Conservation (phyloP, 2,797 vertebrate genomes). For the Myotis findleyi region DNA sequence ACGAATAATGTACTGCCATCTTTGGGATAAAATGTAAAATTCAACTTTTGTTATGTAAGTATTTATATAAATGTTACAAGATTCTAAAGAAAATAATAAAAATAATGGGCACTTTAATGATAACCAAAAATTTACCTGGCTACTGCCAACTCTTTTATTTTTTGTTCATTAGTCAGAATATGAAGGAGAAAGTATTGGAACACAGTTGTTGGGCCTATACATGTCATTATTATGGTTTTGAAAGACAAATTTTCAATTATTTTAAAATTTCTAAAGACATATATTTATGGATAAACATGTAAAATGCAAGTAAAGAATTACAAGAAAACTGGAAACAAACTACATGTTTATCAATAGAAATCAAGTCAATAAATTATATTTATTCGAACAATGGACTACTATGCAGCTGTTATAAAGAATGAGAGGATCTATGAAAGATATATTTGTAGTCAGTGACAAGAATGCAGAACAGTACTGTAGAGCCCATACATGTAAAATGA, state of each 20-base stretch:
- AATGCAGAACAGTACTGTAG: neutral
- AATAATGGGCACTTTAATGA: neutral
- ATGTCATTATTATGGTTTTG: neutral
- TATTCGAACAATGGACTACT: conserved; percentile 1
- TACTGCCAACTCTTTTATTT: neutral
- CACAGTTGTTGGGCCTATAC: neutral
- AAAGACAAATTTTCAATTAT: neutral
- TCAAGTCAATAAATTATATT: neutral
- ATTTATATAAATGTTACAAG: neutral
- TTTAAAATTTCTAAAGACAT: conserved; percentile 21
- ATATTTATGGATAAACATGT: neutral
- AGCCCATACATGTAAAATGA: neutral
- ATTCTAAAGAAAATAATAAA: neutral
- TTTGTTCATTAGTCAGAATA: conserved; percentile 1
- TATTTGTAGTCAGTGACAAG: neutral
- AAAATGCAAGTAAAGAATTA: neutral
- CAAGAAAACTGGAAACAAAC: neutral
- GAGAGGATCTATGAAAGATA: neutral
- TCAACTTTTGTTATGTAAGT: neutral
- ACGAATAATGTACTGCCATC: neutral
- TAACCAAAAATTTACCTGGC: conserved; percentile 11
- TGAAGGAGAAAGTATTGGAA: neutral
- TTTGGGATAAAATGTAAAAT: conserved; percentile 44
- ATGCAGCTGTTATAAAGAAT: conserved; percentile 11
- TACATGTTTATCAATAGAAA: neutral